Evolutionary conservation across 2,797 vertebrate genomes (phyloP).

Genomic region (Simalia tracyae): DNA sequence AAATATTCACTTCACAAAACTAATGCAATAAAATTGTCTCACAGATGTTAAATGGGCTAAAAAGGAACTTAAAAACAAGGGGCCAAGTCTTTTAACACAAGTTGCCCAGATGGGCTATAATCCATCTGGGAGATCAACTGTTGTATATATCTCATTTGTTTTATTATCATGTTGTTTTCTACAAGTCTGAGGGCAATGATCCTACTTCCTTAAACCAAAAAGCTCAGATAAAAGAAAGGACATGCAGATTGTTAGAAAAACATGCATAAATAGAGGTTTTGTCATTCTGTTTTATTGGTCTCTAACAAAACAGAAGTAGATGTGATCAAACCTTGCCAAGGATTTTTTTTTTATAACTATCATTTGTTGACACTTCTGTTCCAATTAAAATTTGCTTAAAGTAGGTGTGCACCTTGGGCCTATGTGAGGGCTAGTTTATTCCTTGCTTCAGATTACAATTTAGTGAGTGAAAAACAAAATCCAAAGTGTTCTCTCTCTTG

Average conservation of each 20-base stretch:
- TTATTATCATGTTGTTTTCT: neutral
- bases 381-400: neutral
- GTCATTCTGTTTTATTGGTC: neutral
- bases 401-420: neutral
- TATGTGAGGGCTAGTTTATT: neutral
- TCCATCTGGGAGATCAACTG: neutral
- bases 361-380: neutral
- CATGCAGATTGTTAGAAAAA: neutral
- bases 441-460: neutral
- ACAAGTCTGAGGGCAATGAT: neutral
- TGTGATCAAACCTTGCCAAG: neutral
- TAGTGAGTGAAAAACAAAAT: neutral
- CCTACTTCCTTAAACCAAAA: neutral
- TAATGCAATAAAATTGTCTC: neutral
- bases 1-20: neutral
- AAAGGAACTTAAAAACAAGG: neutral
- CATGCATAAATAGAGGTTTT: neutral
- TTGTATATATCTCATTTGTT: neutral
- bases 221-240: neutral
- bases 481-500: neutral
- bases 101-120: neutral
- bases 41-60: neutral
- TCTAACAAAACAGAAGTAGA: neutral
- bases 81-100: neutral
- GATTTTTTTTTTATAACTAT: neutral